A percentile compares a stretch with the other conserved stretches of the same genome.
These are phyloP conservation scores for Clarias platycephalus DNA, from an alignment of 2,797 vertebrate genomes.

Conservation along the genomic window DNA sequence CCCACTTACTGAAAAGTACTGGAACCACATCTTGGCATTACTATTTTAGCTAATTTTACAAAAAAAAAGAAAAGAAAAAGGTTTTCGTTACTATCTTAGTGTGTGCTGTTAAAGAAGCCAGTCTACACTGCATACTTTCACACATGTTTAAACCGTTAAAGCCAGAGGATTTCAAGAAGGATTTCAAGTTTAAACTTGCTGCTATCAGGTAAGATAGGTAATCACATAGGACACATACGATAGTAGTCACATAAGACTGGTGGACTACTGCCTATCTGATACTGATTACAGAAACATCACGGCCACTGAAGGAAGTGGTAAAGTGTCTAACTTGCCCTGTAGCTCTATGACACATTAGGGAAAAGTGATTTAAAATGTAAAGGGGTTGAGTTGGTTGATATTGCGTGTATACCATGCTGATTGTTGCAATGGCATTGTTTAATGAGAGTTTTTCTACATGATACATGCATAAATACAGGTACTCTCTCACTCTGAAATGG, in stretches of 20 bases:
- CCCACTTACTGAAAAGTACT: background rate
- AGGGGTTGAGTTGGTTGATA: background rate
- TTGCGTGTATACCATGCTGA: background rate
- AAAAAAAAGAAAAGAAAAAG: too few species aligned
- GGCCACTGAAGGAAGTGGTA: background rate
- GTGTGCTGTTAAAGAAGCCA: background rate
- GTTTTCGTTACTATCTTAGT: background rate
- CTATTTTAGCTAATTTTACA: background rate
- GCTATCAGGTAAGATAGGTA: background rate
- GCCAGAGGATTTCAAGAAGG: background rate
- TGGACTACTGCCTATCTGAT: slow-evolving; percentile 7
- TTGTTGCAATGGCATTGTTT: background rate
- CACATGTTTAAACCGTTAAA: background rate
- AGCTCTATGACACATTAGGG: background rate
- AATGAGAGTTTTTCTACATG: background rate
- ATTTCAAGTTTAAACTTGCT: slow-evolving; percentile 1
- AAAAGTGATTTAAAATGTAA: slow-evolving; percentile 3
- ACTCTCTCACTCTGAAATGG: background rate
- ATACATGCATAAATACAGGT: background rate
- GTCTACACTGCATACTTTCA: background rate
- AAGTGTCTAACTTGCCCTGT: background rate
- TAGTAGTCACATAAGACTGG: too few species aligned
- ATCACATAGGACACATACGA: background rate
- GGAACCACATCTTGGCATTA: background rate
- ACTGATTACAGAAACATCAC: slow-evolving; percentile 13